Evolutionary conservation across 2,888 invertebrate genomes (phyloP).

Genomic region (Pheosia tremula): DNA sequence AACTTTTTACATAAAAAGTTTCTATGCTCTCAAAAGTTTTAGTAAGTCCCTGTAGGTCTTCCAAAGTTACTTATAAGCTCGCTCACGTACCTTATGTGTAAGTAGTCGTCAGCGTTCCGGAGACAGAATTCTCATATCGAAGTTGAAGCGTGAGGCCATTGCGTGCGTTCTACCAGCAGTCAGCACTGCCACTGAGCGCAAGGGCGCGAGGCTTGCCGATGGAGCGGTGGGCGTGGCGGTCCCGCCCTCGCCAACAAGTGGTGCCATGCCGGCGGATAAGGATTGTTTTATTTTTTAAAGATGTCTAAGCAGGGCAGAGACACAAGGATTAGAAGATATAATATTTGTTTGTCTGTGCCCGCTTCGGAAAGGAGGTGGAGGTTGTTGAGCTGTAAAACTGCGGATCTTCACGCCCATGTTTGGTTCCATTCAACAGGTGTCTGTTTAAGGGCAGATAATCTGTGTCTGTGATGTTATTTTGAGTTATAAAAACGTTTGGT

Average conservation of each 20-base stretch:
- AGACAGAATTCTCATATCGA: slow-evolving; percentile 78
- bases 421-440: slow-evolving; percentile 10
- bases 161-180: slow-evolving; percentile 35
- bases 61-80: background rate
- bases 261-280: slow-evolving; percentile 14
- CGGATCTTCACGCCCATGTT: no score
- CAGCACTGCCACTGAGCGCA: slow-evolving; percentile 27
- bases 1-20: background rate
- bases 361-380: background rate
- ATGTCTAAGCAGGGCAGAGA: slow-evolving; percentile 16
- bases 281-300: slow-evolving; percentile 23
- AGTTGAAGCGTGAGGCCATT: slow-evolving; percentile 75
- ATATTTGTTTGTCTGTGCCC: background rate
- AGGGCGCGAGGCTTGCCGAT: slow-evolving; percentile 18
- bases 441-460: background rate
- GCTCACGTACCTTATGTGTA: slow-evolving; percentile 69
- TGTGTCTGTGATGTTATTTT: no score
- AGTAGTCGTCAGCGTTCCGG: slow-evolving; percentile 85
- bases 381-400: no score
- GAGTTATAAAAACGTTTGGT: no score
- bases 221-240: slow-evolving; percentile 47
- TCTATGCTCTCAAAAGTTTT: background rate
- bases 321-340: slow-evolving; percentile 16
- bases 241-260: slow-evolving; percentile 78
- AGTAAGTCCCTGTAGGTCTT: background rate